Evolutionary conservation across 2,888 invertebrate species (phyloP).

Genomic region (Tetheella fluctuosa): DNA sequence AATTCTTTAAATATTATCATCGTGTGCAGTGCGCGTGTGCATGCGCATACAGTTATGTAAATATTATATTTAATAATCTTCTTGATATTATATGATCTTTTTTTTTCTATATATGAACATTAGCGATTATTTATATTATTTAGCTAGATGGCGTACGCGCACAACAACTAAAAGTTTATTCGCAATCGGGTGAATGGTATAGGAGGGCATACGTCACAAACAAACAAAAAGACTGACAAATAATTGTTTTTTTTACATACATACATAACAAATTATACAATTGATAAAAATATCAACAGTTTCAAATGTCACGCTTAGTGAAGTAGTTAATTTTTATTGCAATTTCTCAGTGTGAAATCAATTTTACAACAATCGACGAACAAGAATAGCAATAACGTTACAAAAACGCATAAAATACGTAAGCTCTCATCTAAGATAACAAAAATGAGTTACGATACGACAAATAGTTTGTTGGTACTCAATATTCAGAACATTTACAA

Average conservation of each 20-base stretch:
- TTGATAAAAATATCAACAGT: no score
- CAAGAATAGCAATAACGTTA: constrained; percentile 14
- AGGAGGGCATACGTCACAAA: no score
- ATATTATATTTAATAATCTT: no score
- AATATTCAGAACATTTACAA: neutral
- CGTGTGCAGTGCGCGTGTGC: neutral
- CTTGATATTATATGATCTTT: no score
- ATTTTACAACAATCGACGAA: constrained; percentile 26
- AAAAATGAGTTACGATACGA: neutral
- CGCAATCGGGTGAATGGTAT: no score
- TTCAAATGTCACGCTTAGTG: neutral
- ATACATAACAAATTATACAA: no score
- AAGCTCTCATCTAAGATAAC: neutral
- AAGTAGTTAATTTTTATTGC: constrained; percentile 37
- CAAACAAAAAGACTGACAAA: no score
- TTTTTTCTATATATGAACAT: no score
- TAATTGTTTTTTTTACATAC: no score
- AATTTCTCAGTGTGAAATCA: constrained; percentile 41
- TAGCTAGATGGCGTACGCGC: no score
- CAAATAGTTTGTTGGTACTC: neutral
- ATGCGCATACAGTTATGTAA: neutral
- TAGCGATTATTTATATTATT: no score
- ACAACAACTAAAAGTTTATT: no score
- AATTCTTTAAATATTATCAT: neutral
- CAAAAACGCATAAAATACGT: neutral